Percentiles rank a stretch among this genome's conserved stretches.
phyloP scores from a whole-genome alignment of 2,888 invertebrate genomes.

The Agrotis clavis region DNA sequence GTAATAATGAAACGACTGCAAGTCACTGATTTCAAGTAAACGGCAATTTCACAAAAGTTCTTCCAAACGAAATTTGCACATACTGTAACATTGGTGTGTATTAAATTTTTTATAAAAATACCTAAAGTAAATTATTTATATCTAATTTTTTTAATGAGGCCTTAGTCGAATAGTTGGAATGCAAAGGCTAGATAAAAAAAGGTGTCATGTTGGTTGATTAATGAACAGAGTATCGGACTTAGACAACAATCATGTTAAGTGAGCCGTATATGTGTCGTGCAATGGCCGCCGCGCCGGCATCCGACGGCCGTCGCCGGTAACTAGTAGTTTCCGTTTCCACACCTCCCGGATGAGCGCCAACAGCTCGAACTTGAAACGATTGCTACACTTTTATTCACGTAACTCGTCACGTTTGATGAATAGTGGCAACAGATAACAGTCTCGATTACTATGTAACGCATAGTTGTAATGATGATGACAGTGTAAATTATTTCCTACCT shows the following conservation, averaged over 20 bases:
- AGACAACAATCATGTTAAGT: slow-evolving; percentile 33
- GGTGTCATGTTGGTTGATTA: slow-evolving; percentile 18
- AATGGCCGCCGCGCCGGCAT: slow-evolving; percentile 12
- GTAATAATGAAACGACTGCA: not conserved
- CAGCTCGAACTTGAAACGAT: slow-evolving; percentile 60
- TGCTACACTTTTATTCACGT: slow-evolving; percentile 61
- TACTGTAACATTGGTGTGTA: no score
- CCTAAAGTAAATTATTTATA: no score
- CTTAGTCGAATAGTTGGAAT: no score
- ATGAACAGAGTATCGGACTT: slow-evolving; percentile 6
- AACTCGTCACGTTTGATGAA: slow-evolving; percentile 51
- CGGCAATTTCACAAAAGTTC: not conserved
- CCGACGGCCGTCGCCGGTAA: slow-evolving; percentile 37
- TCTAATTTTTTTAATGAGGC: no score
- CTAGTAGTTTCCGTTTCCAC: slow-evolving; percentile 62
- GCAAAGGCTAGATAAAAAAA: no score
- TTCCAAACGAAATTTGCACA: no score
- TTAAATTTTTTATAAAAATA: no score
- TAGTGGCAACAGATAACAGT: slow-evolving; percentile 38
- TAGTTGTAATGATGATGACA: slow-evolving; percentile 34
- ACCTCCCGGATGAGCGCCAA: slow-evolving; percentile 28
- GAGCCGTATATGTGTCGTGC: slow-evolving; percentile 38
- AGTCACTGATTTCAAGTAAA: not conserved
- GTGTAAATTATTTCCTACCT: slow-evolving; percentile 9
- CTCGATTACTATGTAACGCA: slow-evolving; percentile 25